Conservation (phyloP, 2,888 invertebrate species). For the Callinectes sapidus region DNA sequence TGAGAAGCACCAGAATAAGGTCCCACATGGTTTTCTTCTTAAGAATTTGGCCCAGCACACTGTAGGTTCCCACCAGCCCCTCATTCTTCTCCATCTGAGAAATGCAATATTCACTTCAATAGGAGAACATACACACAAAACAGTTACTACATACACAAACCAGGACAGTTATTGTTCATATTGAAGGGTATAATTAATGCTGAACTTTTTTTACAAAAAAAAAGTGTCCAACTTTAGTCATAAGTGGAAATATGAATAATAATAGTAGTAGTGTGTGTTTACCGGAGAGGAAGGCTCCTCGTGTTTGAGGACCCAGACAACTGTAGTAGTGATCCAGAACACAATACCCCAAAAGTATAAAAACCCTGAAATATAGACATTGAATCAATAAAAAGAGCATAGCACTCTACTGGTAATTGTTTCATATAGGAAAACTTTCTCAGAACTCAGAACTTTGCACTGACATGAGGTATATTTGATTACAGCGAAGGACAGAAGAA, state of each 20-base stretch:
- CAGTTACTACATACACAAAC: neutral
- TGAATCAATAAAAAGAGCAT: neutral
- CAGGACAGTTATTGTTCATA: neutral
- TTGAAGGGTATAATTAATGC: neutral
- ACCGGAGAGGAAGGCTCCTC: slow-evolving; percentile 78
- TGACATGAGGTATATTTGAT: too few species aligned
- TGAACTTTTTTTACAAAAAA: neutral
- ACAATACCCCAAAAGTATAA: slow-evolving; percentile 95
- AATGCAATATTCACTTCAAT: neutral
- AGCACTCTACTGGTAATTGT: neutral
- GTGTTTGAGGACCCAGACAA: slow-evolving; percentile 91
- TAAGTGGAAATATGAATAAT: neutral
- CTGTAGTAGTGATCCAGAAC: slow-evolving; percentile 91
- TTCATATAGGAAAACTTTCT: neutral
- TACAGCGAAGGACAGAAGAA: too few species aligned
- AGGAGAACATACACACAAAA: neutral
- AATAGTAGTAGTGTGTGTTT: neutral
- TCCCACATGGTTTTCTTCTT: slow-evolving; percentile 54
- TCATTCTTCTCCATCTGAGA: neutral
- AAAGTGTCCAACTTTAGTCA: neutral
- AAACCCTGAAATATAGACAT: slow-evolving; percentile 82
- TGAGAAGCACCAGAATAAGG: slow-evolving; percentile 63
- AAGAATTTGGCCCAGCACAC: slow-evolving; percentile 59
- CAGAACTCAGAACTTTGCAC: neutral
- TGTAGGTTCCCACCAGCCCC: slow-evolving; percentile 66